Evolutionary conservation across 1,140 invertebrate species (phyloP).

Genomic region (Mactra quadrangularis): DNA sequence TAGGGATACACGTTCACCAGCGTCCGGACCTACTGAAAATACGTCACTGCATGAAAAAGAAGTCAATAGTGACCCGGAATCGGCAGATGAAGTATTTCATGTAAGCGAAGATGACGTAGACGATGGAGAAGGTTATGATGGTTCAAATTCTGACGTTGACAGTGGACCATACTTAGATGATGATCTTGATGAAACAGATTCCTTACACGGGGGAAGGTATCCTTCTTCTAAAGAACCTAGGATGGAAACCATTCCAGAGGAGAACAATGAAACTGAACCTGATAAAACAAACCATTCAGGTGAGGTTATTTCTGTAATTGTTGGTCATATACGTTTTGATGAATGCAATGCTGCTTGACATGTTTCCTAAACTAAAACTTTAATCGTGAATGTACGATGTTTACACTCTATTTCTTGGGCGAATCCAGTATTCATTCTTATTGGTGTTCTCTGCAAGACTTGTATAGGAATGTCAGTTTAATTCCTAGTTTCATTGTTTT

Average conservation of each 20-base stretch:
- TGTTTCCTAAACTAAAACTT: no score
- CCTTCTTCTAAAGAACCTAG: conserved; percentile 33
- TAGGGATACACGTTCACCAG: no score
- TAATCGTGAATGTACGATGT: no score
- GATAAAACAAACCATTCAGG: conserved; percentile 24
- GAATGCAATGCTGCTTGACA: background rate
- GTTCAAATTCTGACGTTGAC: background rate
- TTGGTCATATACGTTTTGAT: background rate
- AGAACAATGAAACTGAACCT: conserved; percentile 33
- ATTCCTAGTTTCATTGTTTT: no score
- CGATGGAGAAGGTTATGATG: background rate
- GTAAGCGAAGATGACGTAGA: background rate
- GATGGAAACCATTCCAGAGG: conserved; percentile 57
- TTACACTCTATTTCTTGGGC: no score
- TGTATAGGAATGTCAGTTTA: no score
- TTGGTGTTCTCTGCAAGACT: no score
- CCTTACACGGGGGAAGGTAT: background rate
- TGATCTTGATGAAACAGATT: background rate
- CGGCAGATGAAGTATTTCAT: background rate
- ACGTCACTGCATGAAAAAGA: no score
- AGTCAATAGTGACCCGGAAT: no score
- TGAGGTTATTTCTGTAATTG: background rate
- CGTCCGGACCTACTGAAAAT: no score
- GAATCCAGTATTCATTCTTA: no score
- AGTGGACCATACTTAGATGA: background rate